Evolutionary conservation across 2,888 invertebrate genomes (phyloP), one percentile per base, ranked within the genome.

Genomic region (Aphodius sticticus): DNA sequence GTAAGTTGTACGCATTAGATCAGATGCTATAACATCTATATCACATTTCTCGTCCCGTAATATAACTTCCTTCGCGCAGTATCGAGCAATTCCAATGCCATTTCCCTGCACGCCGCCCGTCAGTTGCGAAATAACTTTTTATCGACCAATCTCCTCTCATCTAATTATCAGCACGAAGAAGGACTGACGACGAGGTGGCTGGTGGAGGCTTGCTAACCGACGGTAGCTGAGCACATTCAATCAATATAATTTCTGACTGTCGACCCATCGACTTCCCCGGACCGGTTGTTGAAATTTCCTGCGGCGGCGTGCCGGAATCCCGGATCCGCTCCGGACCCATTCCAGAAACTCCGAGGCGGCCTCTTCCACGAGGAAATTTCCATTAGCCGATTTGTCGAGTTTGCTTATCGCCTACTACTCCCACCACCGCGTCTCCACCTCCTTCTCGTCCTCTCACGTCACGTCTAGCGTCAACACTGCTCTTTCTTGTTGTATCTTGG

Each of bases 231-330:
- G 38, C 3, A 53, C 53, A 53, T 53, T 53, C 53, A 53, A 53
- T 53, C 53, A 53, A 53, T 53, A 53, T 53, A 53, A 53, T 53
- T 26, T 53, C 53, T 53, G 9, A 53, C 53, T 53, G 53, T 53
- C 53, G 53, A 53, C 53, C 53, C 53, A 53, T 53, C 53, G 53
- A 53, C 53, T 53, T 53, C 53, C 53, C 53, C 53, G 53, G 53
- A 53, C 53, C 53, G 53, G 53, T 53, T 53, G 53, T 53, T 53
- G 53, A 53, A 53, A 53, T 53, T 53, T 53, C 53, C 53, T 53
- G 53, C 53, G 53, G 53, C 53, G 53, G 53, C 53, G 53, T 53
- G 53, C 53, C 53, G 53, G 53, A 53, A 53, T 53, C 53, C 53
- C 53, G 53, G 53, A 53, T 53, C 53, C 53, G 53, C 53, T 53